These are phyloP conservation scores for Etheostoma perlongum DNA, from an alignment of 2,797 vertebrate genomes.

Conservation along the genomic window DNA sequence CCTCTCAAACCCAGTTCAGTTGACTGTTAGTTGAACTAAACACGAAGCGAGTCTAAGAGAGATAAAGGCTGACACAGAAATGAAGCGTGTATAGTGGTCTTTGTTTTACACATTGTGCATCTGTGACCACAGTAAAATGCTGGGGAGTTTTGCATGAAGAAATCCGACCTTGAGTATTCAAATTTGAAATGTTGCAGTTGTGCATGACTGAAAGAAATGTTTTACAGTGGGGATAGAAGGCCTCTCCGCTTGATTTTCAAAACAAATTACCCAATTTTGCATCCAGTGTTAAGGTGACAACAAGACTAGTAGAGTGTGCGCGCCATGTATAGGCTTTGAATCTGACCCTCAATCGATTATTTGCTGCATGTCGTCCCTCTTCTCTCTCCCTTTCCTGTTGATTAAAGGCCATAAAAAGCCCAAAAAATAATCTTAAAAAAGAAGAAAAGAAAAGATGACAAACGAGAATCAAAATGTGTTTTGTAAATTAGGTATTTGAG, in stretches of 20 bases:
- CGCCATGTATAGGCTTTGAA: no score
- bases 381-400: no score
- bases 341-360: no score
- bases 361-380: no score
- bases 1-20: neutral
- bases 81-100: neutral
- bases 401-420: no score
- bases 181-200: constrained; percentile 69
- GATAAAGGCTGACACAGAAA: neutral
- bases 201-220: constrained; percentile 50
- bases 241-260: constrained; percentile 65
- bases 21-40: constrained; percentile 2
- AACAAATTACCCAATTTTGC: constrained; percentile 58
- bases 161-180: constrained; percentile 74
- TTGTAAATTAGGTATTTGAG: constrained; percentile 36
- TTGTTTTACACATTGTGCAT: constrained; percentile 54
- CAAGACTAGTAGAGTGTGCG: neutral
- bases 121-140: constrained; percentile 74
- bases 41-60: neutral
- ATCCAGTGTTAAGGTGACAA: constrained; percentile 24
- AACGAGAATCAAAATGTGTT: constrained; percentile 25
- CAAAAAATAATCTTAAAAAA: no score
- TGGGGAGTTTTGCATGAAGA: constrained; percentile 77
- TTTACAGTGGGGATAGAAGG: constrained; percentile 54
- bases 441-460: neutral